These are phyloP conservation scores for Drosophila mayri DNA, from an alignment of 1,140 invertebrate species.

Conservation along the genomic window DNA sequence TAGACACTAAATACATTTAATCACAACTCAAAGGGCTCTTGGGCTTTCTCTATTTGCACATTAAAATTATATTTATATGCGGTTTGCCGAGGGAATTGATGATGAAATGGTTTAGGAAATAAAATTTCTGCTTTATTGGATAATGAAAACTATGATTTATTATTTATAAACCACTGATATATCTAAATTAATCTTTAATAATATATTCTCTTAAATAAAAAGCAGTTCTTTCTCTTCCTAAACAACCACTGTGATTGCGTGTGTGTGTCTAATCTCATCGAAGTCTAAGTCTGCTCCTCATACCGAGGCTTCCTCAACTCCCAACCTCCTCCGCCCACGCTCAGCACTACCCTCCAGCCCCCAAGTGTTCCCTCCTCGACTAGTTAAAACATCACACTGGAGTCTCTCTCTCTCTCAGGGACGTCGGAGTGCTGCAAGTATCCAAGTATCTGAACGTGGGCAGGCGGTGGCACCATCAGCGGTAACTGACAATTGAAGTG, in stretches of 20 bases:
- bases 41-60: conserved; percentile 21
- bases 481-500: conserved; percentile 49
- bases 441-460: conserved; percentile 29
- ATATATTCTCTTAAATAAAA: background rate
- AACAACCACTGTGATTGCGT: conserved; percentile 24
- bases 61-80: conserved; percentile 8
- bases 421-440: conserved; percentile 10
- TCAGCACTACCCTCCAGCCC: background rate
- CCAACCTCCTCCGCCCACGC: conserved; percentile 22
- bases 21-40: conserved; percentile 2
- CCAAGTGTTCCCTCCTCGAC: conserved; percentile 3
- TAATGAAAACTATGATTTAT: background rate
- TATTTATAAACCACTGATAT: too few species aligned
- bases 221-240: background rate
- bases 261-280: conserved; percentile 59
- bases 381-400: conserved; percentile 42
- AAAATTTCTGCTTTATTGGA: background rate
- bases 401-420: conserved; percentile 7
- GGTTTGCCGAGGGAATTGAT: background rate
- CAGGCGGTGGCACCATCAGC: conserved; percentile 34
- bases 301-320: background rate
- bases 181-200: too few species aligned
- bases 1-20: conserved; percentile 23
- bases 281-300: conserved; percentile 41
- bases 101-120: background rate